Evolutionary conservation across 2,797 vertebrate species (phyloP).

Genomic region (Pelochelys cantorii): DNA sequence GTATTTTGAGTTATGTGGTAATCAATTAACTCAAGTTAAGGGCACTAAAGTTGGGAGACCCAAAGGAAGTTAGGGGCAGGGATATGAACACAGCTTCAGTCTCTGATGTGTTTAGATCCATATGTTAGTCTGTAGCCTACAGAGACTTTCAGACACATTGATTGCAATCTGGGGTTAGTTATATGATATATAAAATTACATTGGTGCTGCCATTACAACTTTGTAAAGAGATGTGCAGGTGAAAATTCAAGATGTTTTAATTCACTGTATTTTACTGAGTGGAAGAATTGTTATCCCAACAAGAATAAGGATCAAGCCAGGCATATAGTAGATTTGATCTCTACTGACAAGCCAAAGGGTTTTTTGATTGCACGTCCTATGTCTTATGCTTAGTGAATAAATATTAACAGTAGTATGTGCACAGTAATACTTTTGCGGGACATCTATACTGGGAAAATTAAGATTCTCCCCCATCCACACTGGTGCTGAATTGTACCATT

Average conservation of each 20-base stretch:
- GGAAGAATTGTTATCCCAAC: neutral
- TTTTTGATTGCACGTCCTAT: constrained; percentile 30
- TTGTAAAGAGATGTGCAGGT: constrained; percentile 60
- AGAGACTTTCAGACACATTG: constrained; percentile 28
- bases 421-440: neutral
- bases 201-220: constrained; percentile 36
- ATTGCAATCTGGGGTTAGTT: constrained; percentile 51
- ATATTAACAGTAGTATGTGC: neutral
- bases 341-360: neutral
- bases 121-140: neutral
- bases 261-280: constrained; percentile 27
- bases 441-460: neutral
- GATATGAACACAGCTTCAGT: constrained; percentile 31
- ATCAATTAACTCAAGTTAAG: constrained; percentile 39
- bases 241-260: constrained; percentile 33
- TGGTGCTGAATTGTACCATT: neutral
- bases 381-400: constrained; percentile 13
- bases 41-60: constrained; percentile 32
- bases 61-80: constrained; percentile 38
- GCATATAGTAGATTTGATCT: neutral
- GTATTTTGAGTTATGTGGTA: constrained; percentile 13
- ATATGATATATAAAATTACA: constrained; percentile 51
- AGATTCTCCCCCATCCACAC: neutral
- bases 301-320: neutral
- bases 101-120: constrained; percentile 41